Conservation (phyloP, 2,888 invertebrate species). For the Poecilus cupreus region DNA sequence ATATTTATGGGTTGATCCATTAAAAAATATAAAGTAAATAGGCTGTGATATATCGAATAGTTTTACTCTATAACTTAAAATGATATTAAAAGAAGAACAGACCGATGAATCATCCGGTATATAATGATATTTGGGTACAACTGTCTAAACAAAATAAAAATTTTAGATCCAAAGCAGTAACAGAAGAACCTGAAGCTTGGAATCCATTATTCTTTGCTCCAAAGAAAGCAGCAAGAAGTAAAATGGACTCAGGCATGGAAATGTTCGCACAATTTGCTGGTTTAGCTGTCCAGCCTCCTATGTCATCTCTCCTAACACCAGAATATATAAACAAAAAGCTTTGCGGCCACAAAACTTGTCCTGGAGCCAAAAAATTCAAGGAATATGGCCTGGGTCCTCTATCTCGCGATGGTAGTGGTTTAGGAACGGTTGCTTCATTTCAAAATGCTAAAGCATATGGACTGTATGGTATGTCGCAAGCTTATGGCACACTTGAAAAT, state of each 20-base stretch:
- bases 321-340: slow-evolving; percentile 35
- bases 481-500: slow-evolving; percentile 67
- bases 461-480: slow-evolving; percentile 68
- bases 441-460: slow-evolving; percentile 63
- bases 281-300: not conserved
- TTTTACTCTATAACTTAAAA: too few relatives aligned
- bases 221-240: slow-evolving; percentile 1
- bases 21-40: too few relatives aligned
- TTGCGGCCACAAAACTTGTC: slow-evolving; percentile 66
- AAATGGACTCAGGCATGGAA: slow-evolving; percentile 24
- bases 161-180: not conserved
- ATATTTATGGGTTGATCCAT: too few relatives aligned
- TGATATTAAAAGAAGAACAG: too few relatives aligned
- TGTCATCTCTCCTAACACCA: not conserved
- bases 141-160: too few relatives aligned
- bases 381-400: slow-evolving; percentile 71
- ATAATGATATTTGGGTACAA: too few relatives aligned
- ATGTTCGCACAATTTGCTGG: slow-evolving; percentile 37
- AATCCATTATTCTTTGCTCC: slow-evolving; percentile 1
- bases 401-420: slow-evolving; percentile 66
- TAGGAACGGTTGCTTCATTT: slow-evolving; percentile 67
- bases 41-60: too few relatives aligned
- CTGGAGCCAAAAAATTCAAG: slow-evolving; percentile 70
- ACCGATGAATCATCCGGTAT: too few relatives aligned
- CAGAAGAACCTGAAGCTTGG: slow-evolving; percentile 9